Evolutionary conservation across 2,113 vertebrate species (phyloP).

Genomic region (Eptatretus burgeri): DNA sequence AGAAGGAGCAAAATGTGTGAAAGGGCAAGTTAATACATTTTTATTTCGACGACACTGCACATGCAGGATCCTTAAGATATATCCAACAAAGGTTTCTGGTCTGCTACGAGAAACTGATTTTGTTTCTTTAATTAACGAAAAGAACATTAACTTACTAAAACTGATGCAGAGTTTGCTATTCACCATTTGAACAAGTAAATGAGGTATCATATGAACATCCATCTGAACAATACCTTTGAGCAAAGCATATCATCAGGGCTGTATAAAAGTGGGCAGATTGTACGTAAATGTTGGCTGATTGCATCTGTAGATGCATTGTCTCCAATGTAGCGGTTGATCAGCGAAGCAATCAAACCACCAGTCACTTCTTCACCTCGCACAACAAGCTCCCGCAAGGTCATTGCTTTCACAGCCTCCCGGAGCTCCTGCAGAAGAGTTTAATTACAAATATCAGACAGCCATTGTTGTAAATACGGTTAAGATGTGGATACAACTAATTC

Average conservation of each 20-base stretch:
- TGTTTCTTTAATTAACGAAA: too few relatives aligned
- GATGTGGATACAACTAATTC: too few relatives aligned
- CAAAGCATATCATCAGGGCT: slow-evolving; percentile 70
- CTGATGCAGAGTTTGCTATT: slow-evolving; percentile 7
- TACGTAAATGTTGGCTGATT: slow-evolving; percentile 54
- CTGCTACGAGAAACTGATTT: too few relatives aligned
- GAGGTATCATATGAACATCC: slow-evolving; percentile 8
- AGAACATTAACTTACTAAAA: slow-evolving; percentile 7
- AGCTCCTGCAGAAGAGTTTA: slow-evolving; percentile 28
- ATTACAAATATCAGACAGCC: too few relatives aligned
- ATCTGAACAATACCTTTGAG: slow-evolving; percentile 35
- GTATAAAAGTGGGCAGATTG: slow-evolving; percentile 67
- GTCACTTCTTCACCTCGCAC: slow-evolving; percentile 58
- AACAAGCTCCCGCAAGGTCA: slow-evolving; percentile 63
- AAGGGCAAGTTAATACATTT: too few relatives aligned
- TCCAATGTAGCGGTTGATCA: slow-evolving; percentile 83
- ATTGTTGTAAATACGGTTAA: too few relatives aligned
- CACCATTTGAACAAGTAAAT: slow-evolving; percentile 13
- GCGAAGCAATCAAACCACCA: slow-evolving; percentile 57
- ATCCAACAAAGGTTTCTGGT: too few relatives aligned
- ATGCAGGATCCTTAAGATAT: not conserved
- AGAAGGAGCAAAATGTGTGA: slow-evolving; percentile 7
- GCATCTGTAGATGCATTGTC: slow-evolving; percentile 71
- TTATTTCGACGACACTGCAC: not conserved
- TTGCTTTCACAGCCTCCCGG: slow-evolving; percentile 61